Percentiles rank a stretch among this genome's conserved stretches.
Evolutionary conservation across 2,797 vertebrate species (phyloP).

Genomic region (Chanos chanos): DNA sequence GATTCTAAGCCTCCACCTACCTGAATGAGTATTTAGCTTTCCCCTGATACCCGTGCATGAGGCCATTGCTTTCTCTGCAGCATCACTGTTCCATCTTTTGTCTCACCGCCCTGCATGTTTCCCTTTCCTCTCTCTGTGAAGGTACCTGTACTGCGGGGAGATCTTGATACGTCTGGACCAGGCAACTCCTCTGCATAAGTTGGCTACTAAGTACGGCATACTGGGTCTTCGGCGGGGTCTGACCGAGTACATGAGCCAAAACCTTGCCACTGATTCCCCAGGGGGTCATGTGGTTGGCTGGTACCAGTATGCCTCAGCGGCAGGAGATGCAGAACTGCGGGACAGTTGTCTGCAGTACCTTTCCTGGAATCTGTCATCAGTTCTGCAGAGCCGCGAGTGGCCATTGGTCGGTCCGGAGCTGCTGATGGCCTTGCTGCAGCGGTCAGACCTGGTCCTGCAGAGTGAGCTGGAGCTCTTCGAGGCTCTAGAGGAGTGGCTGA

Average conservation of each 20-base stretch:
- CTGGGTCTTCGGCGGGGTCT: conserved; percentile 79
- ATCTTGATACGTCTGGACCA: conserved; percentile 81
- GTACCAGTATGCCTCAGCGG: conserved; percentile 85
- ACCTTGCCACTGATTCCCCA: conserved; percentile 78
- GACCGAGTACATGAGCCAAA: conserved; percentile 85
- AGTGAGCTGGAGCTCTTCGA: conserved; percentile 87
- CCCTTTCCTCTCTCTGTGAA: conserved; percentile 41
- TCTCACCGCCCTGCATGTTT: no score
- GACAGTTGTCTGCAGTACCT: conserved; percentile 88
- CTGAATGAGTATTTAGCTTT: no score
- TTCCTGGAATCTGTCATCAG: conserved; percentile 88
- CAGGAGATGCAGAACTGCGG: conserved; percentile 71
- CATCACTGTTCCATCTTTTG: no score
- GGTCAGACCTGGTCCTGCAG: conserved; percentile 88
- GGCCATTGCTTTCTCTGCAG: no score
- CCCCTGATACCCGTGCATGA: no score
- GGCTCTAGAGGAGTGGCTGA: conserved; percentile 83
- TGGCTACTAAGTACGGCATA: conserved; percentile 86
- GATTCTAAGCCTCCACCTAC: no score
- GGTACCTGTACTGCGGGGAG: conserved; percentile 92
- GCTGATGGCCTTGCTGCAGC: conserved; percentile 81
- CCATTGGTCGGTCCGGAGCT: conserved; percentile 73
- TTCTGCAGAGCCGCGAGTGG: conserved; percentile 83
- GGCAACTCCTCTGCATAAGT: conserved; percentile 82
- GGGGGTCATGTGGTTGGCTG: conserved; percentile 86